Evolutionary conservation across 2,888 invertebrate species (phyloP).

Genomic region (Gymnoscelis rufifasciata): DNA sequence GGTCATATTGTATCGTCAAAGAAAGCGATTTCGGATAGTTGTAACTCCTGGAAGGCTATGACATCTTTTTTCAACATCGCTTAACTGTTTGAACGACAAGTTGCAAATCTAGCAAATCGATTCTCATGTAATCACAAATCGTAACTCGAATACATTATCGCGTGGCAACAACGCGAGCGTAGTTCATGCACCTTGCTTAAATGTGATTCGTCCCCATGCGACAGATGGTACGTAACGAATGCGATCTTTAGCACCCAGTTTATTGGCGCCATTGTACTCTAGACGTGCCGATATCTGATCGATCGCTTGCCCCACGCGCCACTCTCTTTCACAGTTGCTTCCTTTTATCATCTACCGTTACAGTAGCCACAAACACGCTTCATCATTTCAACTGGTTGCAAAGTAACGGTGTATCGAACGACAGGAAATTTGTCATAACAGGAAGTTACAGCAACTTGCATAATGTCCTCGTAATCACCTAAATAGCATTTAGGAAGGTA

Average conservation of each 20-base stretch:
- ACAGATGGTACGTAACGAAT: constrained; percentile 11
- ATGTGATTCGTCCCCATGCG: background rate
- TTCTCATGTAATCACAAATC: too few relatives aligned
- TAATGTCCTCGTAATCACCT: constrained; percentile 6
- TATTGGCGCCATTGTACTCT: constrained; percentile 9
- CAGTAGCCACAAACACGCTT: too few relatives aligned
- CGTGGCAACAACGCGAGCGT: too few relatives aligned
- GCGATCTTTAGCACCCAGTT: constrained; percentile 8
- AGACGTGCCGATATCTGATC: background rate
- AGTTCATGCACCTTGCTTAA: background rate
- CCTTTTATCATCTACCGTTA: background rate
- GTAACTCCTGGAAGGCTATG: too few relatives aligned
- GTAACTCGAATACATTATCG: too few relatives aligned
- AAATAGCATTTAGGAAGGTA: background rate
- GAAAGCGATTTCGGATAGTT: too few relatives aligned
- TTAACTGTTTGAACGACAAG: too few relatives aligned
- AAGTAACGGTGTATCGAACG: background rate
- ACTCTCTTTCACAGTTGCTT: constrained; percentile 1
- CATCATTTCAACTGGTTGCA: background rate
- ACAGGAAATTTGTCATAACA: background rate
- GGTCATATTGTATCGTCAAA: too few relatives aligned
- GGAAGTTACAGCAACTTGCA: constrained; percentile 2
- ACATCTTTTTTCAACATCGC: too few relatives aligned
- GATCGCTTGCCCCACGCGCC: constrained; percentile 1
- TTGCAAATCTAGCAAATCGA: background rate